Conservation (phyloP, 37 sponge, comb jelly and placozoan species). For the Halichondria panicea region DNA sequence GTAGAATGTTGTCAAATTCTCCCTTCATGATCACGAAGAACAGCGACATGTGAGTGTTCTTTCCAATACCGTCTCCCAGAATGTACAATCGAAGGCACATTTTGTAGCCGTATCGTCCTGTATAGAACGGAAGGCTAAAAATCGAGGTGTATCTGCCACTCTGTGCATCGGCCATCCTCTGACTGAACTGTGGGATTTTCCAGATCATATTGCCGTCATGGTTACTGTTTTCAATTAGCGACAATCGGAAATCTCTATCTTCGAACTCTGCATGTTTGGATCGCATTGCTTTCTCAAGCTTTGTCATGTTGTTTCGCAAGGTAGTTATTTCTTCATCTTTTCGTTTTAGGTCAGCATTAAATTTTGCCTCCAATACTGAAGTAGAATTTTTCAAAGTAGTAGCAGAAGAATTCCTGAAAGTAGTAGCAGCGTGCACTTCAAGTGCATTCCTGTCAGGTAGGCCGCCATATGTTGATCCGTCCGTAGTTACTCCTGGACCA, state of each 20-base stretch:
- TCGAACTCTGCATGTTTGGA: constrained; percentile 51
- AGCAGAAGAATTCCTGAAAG: too few species aligned
- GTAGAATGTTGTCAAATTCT: constrained; percentile 82
- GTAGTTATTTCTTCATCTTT: constrained; percentile 24
- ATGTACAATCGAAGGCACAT: constrained; percentile 84
- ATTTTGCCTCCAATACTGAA: too few species aligned
- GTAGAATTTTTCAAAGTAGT: too few species aligned
- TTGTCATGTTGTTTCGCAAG: constrained; percentile 8
- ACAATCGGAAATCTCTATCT: constrained; percentile 74
- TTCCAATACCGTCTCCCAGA: constrained; percentile 80
- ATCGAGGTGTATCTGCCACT: constrained; percentile 76
- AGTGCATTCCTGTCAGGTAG: too few species aligned
- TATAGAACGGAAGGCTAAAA: constrained; percentile 79
- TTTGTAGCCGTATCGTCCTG: constrained; percentile 82
- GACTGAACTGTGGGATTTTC: constrained; percentile 74
- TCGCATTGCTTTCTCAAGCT: constrained; percentile 40
- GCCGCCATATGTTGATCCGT: too few species aligned
- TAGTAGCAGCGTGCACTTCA: too few species aligned
- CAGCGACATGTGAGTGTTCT: constrained; percentile 67
- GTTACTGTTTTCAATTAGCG: constrained; percentile 66
- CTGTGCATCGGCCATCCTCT: constrained; percentile 66
- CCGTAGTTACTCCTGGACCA: too few species aligned
- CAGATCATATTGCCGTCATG: constrained; percentile 74
- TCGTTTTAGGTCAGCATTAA: constrained; percentile 1
- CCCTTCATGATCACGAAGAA: constrained; percentile 81